Conservation (phyloP, 2,888 invertebrate species). For the Oscheius onirici region DNA sequence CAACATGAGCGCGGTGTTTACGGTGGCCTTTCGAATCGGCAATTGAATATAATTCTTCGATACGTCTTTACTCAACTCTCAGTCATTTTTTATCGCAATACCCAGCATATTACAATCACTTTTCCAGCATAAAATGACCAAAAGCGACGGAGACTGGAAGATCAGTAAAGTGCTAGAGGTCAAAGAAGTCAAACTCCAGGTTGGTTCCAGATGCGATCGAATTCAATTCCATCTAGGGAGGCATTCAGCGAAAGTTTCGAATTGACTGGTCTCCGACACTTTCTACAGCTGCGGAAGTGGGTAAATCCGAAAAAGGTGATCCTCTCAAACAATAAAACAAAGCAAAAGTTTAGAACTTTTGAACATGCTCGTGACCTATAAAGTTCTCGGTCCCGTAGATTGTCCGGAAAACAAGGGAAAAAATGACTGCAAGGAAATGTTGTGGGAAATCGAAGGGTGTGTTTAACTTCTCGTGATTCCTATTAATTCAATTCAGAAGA, state of each 20-base stretch:
- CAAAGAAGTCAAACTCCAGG: slow-evolving; percentile 4
- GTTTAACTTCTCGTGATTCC: neutral
- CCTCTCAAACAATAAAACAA: too few species aligned
- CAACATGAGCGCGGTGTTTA: neutral
- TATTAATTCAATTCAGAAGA: neutral
- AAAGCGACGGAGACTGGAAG: neutral
- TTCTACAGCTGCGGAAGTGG: neutral
- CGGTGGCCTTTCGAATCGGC: neutral
- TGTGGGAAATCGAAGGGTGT: slow-evolving; percentile 10
- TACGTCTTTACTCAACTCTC: too few species aligned
- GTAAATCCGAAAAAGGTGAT: neutral
- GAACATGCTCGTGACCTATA: neutral
- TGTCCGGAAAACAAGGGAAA: neutral
- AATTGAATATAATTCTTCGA: neutral
- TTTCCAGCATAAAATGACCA: neutral
- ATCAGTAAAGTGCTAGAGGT: neutral
- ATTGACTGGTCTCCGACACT: neutral
- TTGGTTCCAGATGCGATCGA: neutral
- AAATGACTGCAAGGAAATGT: neutral
- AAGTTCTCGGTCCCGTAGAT: slow-evolving; percentile 14
- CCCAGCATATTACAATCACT: neutral
- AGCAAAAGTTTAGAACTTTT: slow-evolving; percentile 1
- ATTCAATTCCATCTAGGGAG: neutral
- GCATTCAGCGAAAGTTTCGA: neutral
- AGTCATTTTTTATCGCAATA: too few species aligned